These are phyloP conservation scores for Ceryle rudis DNA, from an alignment of 2,797 vertebrate genomes.

Conservation along the genomic window DNA sequence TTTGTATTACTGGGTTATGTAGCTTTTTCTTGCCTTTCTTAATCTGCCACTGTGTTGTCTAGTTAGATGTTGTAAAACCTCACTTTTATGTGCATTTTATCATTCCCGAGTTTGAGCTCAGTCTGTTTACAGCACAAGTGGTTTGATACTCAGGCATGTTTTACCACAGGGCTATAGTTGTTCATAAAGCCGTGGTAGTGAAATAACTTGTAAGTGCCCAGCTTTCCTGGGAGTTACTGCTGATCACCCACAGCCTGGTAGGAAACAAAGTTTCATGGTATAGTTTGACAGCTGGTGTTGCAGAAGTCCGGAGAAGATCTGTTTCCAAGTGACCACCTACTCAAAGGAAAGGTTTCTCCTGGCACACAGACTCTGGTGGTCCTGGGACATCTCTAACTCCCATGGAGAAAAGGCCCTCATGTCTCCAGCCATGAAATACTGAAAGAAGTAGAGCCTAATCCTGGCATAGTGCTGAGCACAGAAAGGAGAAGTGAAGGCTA, in stretches of 20 bases:
- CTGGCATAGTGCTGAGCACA: not conserved
- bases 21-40: conserved; percentile 8
- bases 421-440: not conserved
- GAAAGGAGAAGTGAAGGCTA: not conserved
- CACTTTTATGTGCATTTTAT: conserved; percentile 7
- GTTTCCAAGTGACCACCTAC: not conserved
- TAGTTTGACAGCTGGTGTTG: not conserved
- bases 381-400: not conserved
- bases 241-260: not conserved
- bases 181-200: not conserved
- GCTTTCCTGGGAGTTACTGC: not conserved
- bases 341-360: not conserved
- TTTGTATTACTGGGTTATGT: not conserved
- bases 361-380: not conserved
- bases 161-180: not conserved
- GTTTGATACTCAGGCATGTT: not conserved
- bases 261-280: not conserved
- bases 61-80: conserved; percentile 6
- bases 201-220: not conserved
- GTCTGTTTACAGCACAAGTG: not conserved
- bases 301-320: not conserved
- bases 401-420: not conserved
- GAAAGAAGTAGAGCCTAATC: not conserved
- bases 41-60: not conserved
- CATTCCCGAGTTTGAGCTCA: not conserved